These are phyloP conservation scores for Rhimphoctona megacephalus DNA, from an alignment of 2,888 invertebrate genomes.

Conservation along the genomic window DNA sequence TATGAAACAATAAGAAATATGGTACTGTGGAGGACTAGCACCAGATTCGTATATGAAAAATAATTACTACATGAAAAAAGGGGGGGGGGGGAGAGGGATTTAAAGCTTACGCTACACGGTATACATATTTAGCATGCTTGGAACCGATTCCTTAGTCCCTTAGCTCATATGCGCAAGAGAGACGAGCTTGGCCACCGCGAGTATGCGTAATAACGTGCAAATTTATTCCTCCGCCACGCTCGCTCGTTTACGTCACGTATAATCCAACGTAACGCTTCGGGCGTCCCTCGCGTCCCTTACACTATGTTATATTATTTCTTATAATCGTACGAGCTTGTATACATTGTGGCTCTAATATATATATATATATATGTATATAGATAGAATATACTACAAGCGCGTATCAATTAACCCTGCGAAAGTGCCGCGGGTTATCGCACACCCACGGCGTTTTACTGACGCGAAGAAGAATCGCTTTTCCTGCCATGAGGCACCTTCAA, in stretches of 20 bases:
- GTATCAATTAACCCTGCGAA: slow-evolving; percentile 68
- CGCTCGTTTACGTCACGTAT: slow-evolving; percentile 71
- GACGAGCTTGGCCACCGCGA: slow-evolving; percentile 59
- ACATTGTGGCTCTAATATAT: slow-evolving; percentile 14
- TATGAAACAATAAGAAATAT: not conserved
- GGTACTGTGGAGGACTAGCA: slow-evolving; percentile 19
- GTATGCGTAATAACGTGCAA: slow-evolving; percentile 75
- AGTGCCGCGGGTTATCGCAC: slow-evolving; percentile 68
- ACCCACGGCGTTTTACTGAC: slow-evolving; percentile 64
- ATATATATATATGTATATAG: slow-evolving; percentile 39
- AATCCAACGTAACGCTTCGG: slow-evolving; percentile 67
- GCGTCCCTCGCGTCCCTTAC: slow-evolving; percentile 52
- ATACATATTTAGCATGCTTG: slow-evolving; percentile 52
- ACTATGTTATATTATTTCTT: slow-evolving; percentile 40
- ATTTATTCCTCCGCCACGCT: slow-evolving; percentile 76
- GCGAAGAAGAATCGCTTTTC: slow-evolving; percentile 63
- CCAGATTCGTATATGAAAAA: slow-evolving; percentile 33
- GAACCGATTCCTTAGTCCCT: slow-evolving; percentile 36
- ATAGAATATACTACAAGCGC: slow-evolving; percentile 46
- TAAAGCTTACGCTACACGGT: slow-evolving; percentile 19
- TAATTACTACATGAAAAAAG: slow-evolving; percentile 33
- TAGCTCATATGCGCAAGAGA: slow-evolving; percentile 9
- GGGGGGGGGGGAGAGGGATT: not conserved
- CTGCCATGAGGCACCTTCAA: slow-evolving; percentile 59
- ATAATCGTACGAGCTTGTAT: slow-evolving; percentile 30